Evolutionary conservation across 2,888 invertebrate species (phyloP), one percentile per base, ranked within the genome.

Genomic region (Heteropelma amictum): DNA sequence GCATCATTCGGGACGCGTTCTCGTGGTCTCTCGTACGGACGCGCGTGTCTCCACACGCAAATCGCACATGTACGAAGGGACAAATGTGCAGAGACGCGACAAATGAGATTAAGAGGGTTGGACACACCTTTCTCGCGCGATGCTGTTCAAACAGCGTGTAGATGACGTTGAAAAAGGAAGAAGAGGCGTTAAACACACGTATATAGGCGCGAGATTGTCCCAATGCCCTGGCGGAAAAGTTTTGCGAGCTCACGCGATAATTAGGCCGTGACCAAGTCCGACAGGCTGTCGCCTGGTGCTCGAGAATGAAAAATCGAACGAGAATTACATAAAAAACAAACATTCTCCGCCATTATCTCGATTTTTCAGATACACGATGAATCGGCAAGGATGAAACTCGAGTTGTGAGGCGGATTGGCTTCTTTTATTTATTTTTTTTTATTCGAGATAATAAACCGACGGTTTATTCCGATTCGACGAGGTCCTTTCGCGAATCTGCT

Each of bases 241-340:
- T 63, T 58, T 30, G 61, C 56, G 56, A 54, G 28, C 54, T 60
- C 67, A 14, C 35, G 60, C 65, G 60, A 56, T 49, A 85, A 86
- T 86, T 85, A 85, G 86, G 71, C 86, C 86, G 80, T 86, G 86
- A 86, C 84, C 75, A 74, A 68, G 70, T 72, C 45, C 58, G 69
- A 75, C 71, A 45, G 56, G 49, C 63, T 68, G 64, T 79, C 67
- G 45, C 58, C 70, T 65, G 63, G 64, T 54, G 12, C 60, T 53
- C 45, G 49, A 67, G 70, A 76, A 42, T 30, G 35, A 73, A 60
- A n/a, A 58, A 71, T 68, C 42, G 60, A 56, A 56, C 23, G 51
- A 68, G 53, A 53, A 71, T 54, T 64, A 35, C 4, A 51, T 42
- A 10, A 17, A 17, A 28, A 33, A n/a, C 33, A 35, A 54, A 19